Percentiles rank a stretch among this genome's conserved stretches.
These are phyloP conservation scores for Centropyge bicolor DNA, from an alignment of 2,797 vertebrate species.

Conservation along the genomic window DNA sequence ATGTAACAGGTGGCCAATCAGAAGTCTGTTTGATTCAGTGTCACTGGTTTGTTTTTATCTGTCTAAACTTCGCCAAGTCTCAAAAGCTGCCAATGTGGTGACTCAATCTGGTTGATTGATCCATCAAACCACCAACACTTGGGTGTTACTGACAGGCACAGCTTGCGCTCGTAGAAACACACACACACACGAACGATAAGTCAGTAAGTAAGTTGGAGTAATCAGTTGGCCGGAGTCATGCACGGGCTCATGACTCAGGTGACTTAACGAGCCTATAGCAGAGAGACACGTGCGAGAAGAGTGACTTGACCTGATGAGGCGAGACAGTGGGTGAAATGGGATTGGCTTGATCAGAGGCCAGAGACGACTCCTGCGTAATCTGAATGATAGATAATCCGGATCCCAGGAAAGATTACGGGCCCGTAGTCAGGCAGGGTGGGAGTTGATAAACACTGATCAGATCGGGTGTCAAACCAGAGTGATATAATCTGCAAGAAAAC, in stretches of 20 bases:
- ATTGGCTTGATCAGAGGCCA: conserved; percentile 60
- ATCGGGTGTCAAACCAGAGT: conserved; percentile 21
- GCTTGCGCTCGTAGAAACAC: neutral
- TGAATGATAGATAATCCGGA: conserved; percentile 71
- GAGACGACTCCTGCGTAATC: conserved; percentile 66
- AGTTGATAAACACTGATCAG: conserved; percentile 32
- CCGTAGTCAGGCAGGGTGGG: neutral
- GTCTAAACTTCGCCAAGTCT: neutral
- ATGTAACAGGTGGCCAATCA: conserved; percentile 24
- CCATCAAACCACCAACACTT: neutral
- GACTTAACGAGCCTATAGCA: conserved; percentile 45
- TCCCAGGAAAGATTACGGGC: conserved; percentile 60
- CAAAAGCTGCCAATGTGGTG: neutral
- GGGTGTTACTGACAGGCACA: neutral
- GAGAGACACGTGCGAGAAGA: conserved; percentile 48
- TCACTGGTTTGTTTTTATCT: neutral
- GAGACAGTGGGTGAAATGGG: conserved; percentile 39
- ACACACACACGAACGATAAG: neutral
- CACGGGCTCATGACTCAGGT: conserved; percentile 41
- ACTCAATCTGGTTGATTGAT: neutral
- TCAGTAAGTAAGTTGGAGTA: conserved; percentile 11
- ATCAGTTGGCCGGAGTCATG: conserved; percentile 25
- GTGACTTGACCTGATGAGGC: conserved; percentile 43
- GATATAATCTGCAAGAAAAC: neutral
- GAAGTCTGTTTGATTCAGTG: neutral